These are phyloP conservation scores for Oxygymnocypris stewartii DNA, from an alignment of 2,113 vertebrate genomes.

Conservation along the genomic window DNA sequence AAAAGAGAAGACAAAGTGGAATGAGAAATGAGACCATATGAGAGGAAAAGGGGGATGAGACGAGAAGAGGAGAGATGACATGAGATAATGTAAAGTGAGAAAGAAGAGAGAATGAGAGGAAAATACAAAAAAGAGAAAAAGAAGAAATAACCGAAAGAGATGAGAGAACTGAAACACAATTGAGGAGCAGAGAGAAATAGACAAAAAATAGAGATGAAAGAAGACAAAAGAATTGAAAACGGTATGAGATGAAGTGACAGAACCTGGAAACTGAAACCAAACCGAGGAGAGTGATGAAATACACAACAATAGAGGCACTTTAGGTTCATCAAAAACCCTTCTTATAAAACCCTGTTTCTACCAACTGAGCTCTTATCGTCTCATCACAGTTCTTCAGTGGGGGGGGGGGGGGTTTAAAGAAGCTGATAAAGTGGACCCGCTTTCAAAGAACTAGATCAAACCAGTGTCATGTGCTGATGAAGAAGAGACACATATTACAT, in stretches of 20 bases:
- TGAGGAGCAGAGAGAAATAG: not conserved
- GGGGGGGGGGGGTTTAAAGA: not conserved
- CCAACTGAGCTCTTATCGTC: not conserved
- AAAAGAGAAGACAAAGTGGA: not conserved
- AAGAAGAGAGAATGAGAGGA: too few relatives aligned
- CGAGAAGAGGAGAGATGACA: too few relatives aligned
- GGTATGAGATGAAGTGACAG: too few relatives aligned
- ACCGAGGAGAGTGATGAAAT: not conserved
- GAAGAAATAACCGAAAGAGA: not conserved
- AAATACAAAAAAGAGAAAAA: not conserved
- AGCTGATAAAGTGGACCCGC: too few relatives aligned
- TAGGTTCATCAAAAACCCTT: not conserved
- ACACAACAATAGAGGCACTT: not conserved
- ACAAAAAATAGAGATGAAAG: not conserved
- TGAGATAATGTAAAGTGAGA: too few relatives aligned
- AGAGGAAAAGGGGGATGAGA: not conserved
- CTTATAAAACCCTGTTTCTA: not conserved
- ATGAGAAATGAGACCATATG: not conserved
- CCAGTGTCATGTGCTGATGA: too few relatives aligned
- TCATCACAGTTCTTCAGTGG: not conserved
- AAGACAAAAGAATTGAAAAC: too few relatives aligned
- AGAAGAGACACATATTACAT: too few relatives aligned
- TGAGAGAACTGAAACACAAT: too few relatives aligned
- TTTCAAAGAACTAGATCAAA: too few relatives aligned
- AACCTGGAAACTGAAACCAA: too few relatives aligned